A percentile compares a stretch with the other conserved stretches of the same genome.
phyloP scores from a whole-genome alignment of 23 tunicate species.

The Diplosoma virens region DNA sequence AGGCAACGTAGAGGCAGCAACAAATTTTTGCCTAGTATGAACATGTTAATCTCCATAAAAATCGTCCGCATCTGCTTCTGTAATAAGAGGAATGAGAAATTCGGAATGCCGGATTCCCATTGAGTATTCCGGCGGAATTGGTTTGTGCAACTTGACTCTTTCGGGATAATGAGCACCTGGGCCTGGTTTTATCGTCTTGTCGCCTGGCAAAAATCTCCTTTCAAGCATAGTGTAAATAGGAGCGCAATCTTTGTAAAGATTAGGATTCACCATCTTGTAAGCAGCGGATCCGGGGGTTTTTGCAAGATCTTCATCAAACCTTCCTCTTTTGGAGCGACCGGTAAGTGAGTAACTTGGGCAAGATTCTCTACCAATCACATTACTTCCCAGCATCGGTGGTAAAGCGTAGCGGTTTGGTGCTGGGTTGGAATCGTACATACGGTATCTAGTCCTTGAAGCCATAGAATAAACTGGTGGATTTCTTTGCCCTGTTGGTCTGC shows the following conservation, averaged over 20 bases:
- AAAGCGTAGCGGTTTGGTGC: slow-evolving; percentile 83
- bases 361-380: slow-evolving; percentile 76
- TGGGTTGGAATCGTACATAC: slow-evolving; percentile 76
- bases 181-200: slow-evolving; percentile 93
- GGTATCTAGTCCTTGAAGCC: slow-evolving; percentile 79
- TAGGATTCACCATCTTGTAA: slow-evolving; percentile 72
- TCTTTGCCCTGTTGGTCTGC: slow-evolving; percentile 83
- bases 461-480: slow-evolving; percentile 81
- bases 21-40: too few species aligned
- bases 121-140: slow-evolving; percentile 70
- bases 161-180: slow-evolving; percentile 95
- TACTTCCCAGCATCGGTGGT: slow-evolving; percentile 75
- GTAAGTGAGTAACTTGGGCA: slow-evolving; percentile 82
- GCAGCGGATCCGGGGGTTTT: slow-evolving; percentile 93
- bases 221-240: slow-evolving; percentile 90
- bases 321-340: slow-evolving; percentile 66
- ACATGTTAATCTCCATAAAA: too few species aligned
- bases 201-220: slow-evolving; percentile 89
- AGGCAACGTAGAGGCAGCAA: too few species aligned
- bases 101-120: slow-evolving; percentile 96
- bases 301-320: slow-evolving; percentile 85
- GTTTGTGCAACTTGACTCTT: slow-evolving; percentile 59
- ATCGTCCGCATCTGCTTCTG: slow-evolving; percentile 50
- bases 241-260: slow-evolving; percentile 56
- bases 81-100: slow-evolving; percentile 78